phyloP scores from a whole-genome alignment of 1,140 invertebrate species.

The Drosophila arizonae region DNA sequence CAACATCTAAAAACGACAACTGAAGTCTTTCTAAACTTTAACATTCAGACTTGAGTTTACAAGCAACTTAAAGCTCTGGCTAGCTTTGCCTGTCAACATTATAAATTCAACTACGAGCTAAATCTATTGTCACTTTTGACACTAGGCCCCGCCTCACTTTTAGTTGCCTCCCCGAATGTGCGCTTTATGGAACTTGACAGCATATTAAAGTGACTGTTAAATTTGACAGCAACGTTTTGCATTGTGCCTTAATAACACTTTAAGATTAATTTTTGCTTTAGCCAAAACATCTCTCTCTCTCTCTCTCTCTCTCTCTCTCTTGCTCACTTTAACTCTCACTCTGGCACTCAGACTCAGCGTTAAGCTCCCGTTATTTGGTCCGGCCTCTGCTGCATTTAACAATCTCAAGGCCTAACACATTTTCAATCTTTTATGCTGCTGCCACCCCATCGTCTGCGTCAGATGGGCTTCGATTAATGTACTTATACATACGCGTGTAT shows the following conservation, averaged over 20 bases:
- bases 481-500: not conserved
- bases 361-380: not conserved
- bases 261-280: not conserved
- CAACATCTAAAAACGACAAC: too few relatives aligned
- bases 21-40: too few relatives aligned
- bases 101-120: not conserved
- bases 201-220: not conserved
- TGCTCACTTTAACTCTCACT: not conserved
- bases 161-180: not conserved
- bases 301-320: not conserved
- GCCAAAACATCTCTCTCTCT: not conserved
- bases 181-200: not conserved
- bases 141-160: not conserved
- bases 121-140: not conserved
- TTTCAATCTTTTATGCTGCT: slow-evolving; percentile 1
- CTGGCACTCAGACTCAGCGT: not conserved
- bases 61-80: too few relatives aligned
- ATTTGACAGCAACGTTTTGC: not conserved
- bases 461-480: slow-evolving; percentile 18
- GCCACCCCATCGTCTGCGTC: not conserved
- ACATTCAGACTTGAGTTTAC: too few relatives aligned
- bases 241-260: not conserved
- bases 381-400: slow-evolving; percentile 6
- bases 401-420: slow-evolving; percentile 17
- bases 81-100: not conserved